These are phyloP conservation scores for Chloropsis cyanopogon DNA, from an alignment of 2,113 vertebrate species.

Conservation along the genomic window DNA sequence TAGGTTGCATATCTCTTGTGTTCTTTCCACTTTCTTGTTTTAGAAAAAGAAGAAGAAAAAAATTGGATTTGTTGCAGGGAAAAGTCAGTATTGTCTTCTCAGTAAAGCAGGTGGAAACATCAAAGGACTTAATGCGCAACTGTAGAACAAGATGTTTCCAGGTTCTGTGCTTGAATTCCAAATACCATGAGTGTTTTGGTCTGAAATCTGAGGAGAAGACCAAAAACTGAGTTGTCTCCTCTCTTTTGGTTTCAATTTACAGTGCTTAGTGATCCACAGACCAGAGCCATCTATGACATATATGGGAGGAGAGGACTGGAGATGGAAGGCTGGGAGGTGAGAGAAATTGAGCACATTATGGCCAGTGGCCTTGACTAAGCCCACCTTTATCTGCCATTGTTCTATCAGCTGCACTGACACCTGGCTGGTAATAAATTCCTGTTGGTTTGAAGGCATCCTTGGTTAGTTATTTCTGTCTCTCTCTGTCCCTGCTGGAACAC, in stretches of 20 bases:
- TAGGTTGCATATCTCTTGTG: neutral
- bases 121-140: neutral
- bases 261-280: slow-evolving; percentile 96
- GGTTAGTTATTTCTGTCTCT: neutral
- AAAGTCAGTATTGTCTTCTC: neutral
- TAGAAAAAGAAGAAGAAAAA: neutral
- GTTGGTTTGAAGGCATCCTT: neutral
- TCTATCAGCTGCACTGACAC: neutral
- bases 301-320: slow-evolving; percentile 97
- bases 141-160: neutral
- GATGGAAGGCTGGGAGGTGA: slow-evolving; percentile 99
- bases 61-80: accelerated
- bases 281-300: slow-evolving; percentile 97
- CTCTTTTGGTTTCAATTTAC: slow-evolving; percentile 50
- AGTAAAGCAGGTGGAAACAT: neutral
- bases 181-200: neutral
- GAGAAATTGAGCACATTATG: neutral
- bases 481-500: neutral
- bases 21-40: neutral
- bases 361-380: neutral
- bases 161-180: neutral
- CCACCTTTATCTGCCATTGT: neutral
- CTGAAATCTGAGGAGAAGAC: neutral
- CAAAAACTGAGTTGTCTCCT: neutral
- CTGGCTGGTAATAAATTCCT: neutral